phyloP scores from a whole-genome alignment of 2,113 vertebrate species.

The Erythrocercus mccallii region DNA sequence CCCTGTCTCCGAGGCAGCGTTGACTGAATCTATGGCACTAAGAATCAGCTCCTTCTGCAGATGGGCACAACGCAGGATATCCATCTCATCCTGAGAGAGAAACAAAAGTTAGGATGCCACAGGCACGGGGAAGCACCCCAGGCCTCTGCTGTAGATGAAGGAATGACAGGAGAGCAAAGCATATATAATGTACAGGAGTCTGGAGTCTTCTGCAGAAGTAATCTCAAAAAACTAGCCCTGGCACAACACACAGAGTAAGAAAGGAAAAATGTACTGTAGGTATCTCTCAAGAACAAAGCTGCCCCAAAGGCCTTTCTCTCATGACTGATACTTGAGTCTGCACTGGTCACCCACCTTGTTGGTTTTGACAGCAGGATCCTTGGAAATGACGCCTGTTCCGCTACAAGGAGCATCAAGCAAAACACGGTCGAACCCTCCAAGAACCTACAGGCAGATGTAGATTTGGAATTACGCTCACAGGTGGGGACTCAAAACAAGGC shows the following conservation, averaged over 20 bases:
- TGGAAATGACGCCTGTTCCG: constrained; percentile 93
- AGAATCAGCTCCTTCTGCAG: constrained; percentile 94
- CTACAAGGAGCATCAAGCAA: constrained; percentile 95
- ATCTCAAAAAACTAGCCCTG: neutral
- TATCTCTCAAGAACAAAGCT: neutral
- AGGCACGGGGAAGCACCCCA: neutral
- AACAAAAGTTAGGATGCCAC: neutral
- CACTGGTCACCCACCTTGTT: constrained; percentile 81
- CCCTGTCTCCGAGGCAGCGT: constrained; percentile 83
- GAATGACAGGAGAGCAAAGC: neutral
- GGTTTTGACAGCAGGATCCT: constrained; percentile 95
- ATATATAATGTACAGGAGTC: neutral
- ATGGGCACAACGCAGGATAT: constrained; percentile 89
- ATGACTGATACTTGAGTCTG: neutral
- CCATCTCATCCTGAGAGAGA: constrained; percentile 81
- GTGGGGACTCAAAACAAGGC: neutral
- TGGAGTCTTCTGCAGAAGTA: neutral
- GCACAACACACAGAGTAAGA: neutral
- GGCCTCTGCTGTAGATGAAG: neutral
- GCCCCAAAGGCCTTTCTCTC: neutral
- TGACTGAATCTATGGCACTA: constrained; percentile 92
- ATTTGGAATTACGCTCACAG: neutral
- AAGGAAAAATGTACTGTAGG: neutral
- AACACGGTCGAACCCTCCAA: constrained; percentile 93
- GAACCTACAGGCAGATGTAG: constrained; percentile 73